Evolutionary conservation across 2,797 vertebrate species (phyloP), one percentile per base, ranked within the genome.

Genomic region (Malacoraja senta): DNA sequence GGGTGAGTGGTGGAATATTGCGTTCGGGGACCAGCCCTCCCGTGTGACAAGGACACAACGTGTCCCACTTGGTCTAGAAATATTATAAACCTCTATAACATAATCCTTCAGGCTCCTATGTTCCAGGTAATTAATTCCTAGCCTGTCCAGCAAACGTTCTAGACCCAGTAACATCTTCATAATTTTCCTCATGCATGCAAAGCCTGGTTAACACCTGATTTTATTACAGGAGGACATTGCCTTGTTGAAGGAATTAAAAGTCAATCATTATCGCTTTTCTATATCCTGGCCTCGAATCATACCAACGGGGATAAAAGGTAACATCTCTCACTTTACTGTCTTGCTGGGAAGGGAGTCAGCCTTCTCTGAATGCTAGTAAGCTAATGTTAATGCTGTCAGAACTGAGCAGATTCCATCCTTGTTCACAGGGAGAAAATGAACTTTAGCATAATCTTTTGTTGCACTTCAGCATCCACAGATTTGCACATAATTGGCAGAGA

Each of bases 281-380:
- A 97, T 99, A 94, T 99, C 98, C 1, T 99, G 98, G 98, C 98
- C 98, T 17, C 94, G 98, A 92, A 95, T 99, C 86, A 97, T 99
- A 94, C 98, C 98, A 93, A 98, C 98, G 0, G 98, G 98, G 24
- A 95, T 98, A 68, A 98, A 96, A 95, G 96, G 98, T 98, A 95
- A 97, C 7, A 76, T 17, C 26, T 29, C 68, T 58, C 65, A 26
- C 8, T 38, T 91, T 91, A 32, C 9, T n/a, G 7, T 8, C 1
- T 53, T 88, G 24, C 93, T 38, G 12, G n/a, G 35, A 13, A 77
- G 44, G 74, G 21, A 21, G 1, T 93, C n/a, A 13, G 10, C 44
- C 81, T 61, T 61, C 10, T 29, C 53, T 0, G 26, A 84, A 61
- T 26, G 81, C 24, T 44, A 61, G 58, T 0, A 58, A 58, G 24